A percentile compares a stretch with the other conserved stretches of the same genome.
These are phyloP conservation scores for Hypsibius dujardini DNA, from an alignment of 1,140 invertebrate species.

Conservation along the genomic window DNA sequence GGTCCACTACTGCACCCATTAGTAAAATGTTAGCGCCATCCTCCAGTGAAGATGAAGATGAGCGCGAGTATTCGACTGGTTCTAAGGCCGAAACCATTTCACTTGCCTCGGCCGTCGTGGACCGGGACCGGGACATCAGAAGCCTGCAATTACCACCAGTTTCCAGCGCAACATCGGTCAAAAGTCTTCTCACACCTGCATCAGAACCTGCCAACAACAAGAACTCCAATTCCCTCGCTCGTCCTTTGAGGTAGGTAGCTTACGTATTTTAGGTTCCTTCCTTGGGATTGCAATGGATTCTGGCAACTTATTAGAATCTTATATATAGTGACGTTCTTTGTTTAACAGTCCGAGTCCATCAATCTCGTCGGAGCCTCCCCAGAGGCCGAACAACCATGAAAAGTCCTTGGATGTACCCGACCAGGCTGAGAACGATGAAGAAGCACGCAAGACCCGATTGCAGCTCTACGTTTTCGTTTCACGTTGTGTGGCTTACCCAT, in stretches of 20 bases:
- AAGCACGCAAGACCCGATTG: slow-evolving; percentile 71
- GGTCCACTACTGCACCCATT: slow-evolving; percentile 53
- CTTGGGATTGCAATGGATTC: no score
- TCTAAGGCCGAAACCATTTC: slow-evolving; percentile 22
- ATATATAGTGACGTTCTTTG: no score
- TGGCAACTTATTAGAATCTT: no score
- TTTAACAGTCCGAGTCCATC: slow-evolving; percentile 59
- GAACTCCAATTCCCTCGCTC: no score
- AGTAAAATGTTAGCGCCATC: slow-evolving; percentile 38
- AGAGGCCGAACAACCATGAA: slow-evolving; percentile 34
- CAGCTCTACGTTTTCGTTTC: slow-evolving; percentile 97
- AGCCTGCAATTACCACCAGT: neutral
- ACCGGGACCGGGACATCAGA: slow-evolving; percentile 18
- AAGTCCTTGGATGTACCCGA: slow-evolving; percentile 36
- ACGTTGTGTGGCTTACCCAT: slow-evolving; percentile 91
- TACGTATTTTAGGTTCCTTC: no score
- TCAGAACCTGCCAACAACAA: slow-evolving; percentile 16
- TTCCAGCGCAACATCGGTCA: neutral
- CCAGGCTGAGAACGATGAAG: slow-evolving; percentile 69
- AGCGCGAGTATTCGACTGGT: slow-evolving; percentile 29
- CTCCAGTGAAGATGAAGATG: slow-evolving; percentile 38
- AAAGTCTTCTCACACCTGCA: slow-evolving; percentile 19
- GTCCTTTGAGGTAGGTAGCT: slow-evolving; percentile 18
- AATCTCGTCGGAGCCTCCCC: slow-evolving; percentile 52
- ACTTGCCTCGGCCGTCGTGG: slow-evolving; percentile 22